Percentiles rank a stretch among this genome's conserved stretches.
Conservation (phyloP, 1,140 invertebrate species). For the Anoplophora glabripennis region DNA sequence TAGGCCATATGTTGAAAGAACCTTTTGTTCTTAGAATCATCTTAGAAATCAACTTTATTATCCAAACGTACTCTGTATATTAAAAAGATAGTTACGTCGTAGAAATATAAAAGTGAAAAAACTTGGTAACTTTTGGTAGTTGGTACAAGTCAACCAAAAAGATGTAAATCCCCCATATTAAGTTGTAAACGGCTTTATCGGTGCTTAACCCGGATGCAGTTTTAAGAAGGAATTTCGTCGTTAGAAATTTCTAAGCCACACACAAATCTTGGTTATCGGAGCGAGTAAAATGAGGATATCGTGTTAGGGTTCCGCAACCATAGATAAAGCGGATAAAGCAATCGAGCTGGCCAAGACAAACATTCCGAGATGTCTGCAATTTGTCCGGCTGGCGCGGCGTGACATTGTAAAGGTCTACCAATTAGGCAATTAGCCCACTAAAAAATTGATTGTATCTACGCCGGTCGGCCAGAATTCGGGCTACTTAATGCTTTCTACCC, state of each 20-base stretch:
- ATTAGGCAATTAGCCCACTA: slow-evolving; percentile 22
- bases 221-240: too few species aligned
- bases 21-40: too few species aligned
- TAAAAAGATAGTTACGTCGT: too few species aligned
- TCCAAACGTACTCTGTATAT: too few species aligned
- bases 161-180: too few species aligned
- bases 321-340: slow-evolving; percentile 35
- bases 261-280: slow-evolving; percentile 20
- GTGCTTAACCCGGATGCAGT: not conserved
- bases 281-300: slow-evolving; percentile 32
- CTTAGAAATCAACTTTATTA: too few species aligned
- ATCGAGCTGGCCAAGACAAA: slow-evolving; percentile 26
- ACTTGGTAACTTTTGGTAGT: too few species aligned
- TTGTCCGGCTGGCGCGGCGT: slow-evolving; percentile 28
- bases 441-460: slow-evolving; percentile 1
- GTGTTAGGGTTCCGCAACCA: slow-evolving; percentile 29
- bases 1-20: too few species aligned
- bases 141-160: too few species aligned
- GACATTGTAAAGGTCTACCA: slow-evolving; percentile 18
- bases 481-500: not conserved
- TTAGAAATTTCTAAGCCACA: slow-evolving; percentile 16
- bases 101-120: too few species aligned
- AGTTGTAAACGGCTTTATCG: too few species aligned
- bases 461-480: not conserved
- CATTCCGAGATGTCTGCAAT: slow-evolving; percentile 41